Conservation (phyloP, 2,113 vertebrate genomes). For the Rhombomys opimus region DNA sequence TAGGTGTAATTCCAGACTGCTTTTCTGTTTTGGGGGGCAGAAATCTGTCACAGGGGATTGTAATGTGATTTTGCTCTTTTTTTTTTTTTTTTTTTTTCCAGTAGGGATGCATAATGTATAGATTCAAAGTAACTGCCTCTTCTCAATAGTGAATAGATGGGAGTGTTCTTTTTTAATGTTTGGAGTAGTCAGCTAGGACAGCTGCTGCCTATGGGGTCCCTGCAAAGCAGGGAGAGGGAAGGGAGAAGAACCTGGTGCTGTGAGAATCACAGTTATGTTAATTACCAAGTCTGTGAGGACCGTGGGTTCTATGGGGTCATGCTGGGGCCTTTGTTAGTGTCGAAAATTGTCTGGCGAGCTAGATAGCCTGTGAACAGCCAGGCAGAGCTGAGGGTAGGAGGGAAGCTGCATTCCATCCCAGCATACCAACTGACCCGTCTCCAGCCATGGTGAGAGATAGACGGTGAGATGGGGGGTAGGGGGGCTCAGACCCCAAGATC, state of each 20-base stretch:
- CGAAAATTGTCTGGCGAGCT: neutral
- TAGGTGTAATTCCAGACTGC: neutral
- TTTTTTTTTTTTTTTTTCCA: slow-evolving; percentile 48
- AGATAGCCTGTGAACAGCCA: neutral
- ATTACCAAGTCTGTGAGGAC: neutral
- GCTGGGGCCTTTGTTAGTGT: neutral
- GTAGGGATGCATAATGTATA: slow-evolving; percentile 54
- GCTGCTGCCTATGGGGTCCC: slow-evolving; percentile 18
- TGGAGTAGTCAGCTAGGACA: slow-evolving; percentile 56
- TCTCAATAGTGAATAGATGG: slow-evolving; percentile 52
- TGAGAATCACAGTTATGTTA: neutral
- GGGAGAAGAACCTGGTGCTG: neutral
- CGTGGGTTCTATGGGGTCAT: neutral
- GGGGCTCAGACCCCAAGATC: neutral
- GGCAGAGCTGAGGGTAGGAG: neutral
- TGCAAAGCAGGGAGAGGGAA: neutral
- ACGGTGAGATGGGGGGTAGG: neutral
- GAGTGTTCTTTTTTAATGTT: slow-evolving; percentile 58
- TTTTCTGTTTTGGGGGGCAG: slow-evolving; percentile 52
- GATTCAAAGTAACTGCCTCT: slow-evolving; percentile 65
- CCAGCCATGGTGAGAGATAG: neutral
- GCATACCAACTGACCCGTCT: neutral
- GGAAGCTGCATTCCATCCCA: neutral
- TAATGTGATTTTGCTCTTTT: slow-evolving; percentile 65
- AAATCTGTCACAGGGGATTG: slow-evolving; percentile 61